Base-by-base conservation (phyloP, 2,888 invertebrate genomes). In the Pemphredon lugubris region DNA sequence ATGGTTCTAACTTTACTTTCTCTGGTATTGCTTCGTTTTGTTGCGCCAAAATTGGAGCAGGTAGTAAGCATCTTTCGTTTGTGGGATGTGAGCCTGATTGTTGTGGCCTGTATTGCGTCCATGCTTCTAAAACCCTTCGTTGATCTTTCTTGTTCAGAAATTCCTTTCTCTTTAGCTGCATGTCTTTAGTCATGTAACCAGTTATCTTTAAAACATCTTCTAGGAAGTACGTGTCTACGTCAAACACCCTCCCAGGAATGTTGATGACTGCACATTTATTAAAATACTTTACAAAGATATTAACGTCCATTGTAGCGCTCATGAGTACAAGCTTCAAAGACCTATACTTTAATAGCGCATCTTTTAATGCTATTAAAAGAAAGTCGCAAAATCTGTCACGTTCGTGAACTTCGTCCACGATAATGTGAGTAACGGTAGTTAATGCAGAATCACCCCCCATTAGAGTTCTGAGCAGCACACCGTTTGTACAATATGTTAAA, bases 331-430 rank as follows among this genome's bases (percentile, higher is more conserved):
- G 90, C 84, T 94, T 95, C 16, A 98, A 91, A 67, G 95, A 92
- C 74, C 93, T 93, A 86, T 93, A 94, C 48, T 93, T 91, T 0
- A 92, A 91, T 40, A 97, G 88, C 9, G 94, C 93, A 85, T 97
- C 96, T 39, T 95, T 93, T 54, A 98, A 90, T 2, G 96, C 95
- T 65, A 97, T 95, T 67, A 99, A 91, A 42, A 98, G 92, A 90
- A 98, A 98, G 90, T 99, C 99, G 51, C 96, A 95, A 87, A 96
- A 95, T 85, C 96, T 93, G 90, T 98, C 98, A 0, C 98, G 92
- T 89, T 98, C 98, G 90, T 99, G 99, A 23, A 98, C 95, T 90
- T 99, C 99, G 90, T 99, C 99, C 84, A 98, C 93, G 54, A 96
- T 93, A 42, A 96, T 91, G 89, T 98, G 98, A 0, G 97, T 96